Evolutionary conservation across 1,140 invertebrate genomes (phyloP), one percentile per base, ranked within the genome.

Genomic region (Acromyrmex echinatior): DNA sequence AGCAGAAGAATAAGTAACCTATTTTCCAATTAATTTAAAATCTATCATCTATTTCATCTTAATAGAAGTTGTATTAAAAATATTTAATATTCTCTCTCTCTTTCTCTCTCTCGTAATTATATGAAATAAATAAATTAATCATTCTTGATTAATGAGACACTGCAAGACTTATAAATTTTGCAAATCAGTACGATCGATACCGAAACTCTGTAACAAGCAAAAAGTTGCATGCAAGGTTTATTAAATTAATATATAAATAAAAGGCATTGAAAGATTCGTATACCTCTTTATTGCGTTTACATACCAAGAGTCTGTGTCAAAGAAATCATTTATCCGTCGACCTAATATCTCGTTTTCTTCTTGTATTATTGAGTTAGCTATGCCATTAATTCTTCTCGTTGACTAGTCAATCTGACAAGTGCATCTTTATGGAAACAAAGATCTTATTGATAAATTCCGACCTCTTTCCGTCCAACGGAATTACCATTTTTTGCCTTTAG

Each of bases 391-490:
- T 82, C 80, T 82, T 74, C 35, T 82, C 51, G 51, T 12, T 25
- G 21, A n/a, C 10, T 53, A 0, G 25, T 21, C 62, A 74, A 82
- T 82, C 68, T 74, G 68, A 82, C 79, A 82, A 49, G 25, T 21
- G 56, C 68, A 74, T 82, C 80, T 82, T 82, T 73, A 74, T 25
- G 51, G 56, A 82, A 62, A 82, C 63, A 81, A 81, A 81, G 45
- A 81, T 81, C 51, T 62, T 60, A 39, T 73, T 60, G 80, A 73
- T 49, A 82, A 74, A 82, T 60, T 21, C 18, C 21, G 28, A 9
- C 7, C 49, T 28, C 6, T 73, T 60, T 74, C 18, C 39, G 14
- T 62, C 60, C 35, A 28, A 3, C 16, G 1, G 25, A 60, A 73
- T 45, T 58, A 71, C 14, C 68, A 82, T 60, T 74, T 62, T 74